Conservation (phyloP, 2,888 invertebrate species). For the Ischnus inquisitorius region DNA sequence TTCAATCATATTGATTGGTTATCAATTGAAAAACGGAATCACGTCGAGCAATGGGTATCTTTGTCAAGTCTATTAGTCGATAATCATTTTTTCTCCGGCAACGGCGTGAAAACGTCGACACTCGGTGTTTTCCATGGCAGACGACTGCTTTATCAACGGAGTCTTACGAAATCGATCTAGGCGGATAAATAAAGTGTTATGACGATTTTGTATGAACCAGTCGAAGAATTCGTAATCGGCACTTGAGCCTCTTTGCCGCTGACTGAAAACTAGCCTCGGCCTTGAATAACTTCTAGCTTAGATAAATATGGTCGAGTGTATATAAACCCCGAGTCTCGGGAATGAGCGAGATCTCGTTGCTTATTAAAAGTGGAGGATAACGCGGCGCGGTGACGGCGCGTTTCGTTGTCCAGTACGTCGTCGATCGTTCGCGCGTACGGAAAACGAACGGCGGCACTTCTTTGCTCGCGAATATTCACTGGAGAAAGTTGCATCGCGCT, state of each 20-base stretch:
- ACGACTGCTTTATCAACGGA: background rate
- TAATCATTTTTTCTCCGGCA: background rate
- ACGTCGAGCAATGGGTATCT: too few species aligned
- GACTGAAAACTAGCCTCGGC: background rate
- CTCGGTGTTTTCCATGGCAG: background rate
- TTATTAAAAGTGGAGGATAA: slow-evolving; percentile 50
- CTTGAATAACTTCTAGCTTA: slow-evolving; percentile 6
- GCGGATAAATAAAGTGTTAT: background rate
- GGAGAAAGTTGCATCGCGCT: background rate
- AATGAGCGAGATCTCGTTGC: slow-evolving; percentile 45
- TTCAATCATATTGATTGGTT: too few species aligned
- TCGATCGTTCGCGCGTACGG: slow-evolving; percentile 55
- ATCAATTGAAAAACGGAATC: too few species aligned
- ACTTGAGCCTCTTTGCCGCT: background rate
- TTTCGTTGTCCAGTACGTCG: slow-evolving; percentile 60
- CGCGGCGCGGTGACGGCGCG: slow-evolving; percentile 38
- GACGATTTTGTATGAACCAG: background rate
- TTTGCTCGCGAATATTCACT: slow-evolving; percentile 3
- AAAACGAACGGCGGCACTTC: slow-evolving; percentile 29
- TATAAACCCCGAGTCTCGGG: slow-evolving; percentile 3
- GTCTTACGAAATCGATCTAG: background rate
- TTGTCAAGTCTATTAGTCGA: too few species aligned
- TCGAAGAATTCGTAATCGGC: background rate
- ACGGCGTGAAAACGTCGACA: background rate
- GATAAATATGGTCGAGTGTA: slow-evolving; percentile 3